These are phyloP conservation scores for Cephalopachus bancanus DNA, from an alignment of 2,797 vertebrate species.

Conservation along the genomic window DNA sequence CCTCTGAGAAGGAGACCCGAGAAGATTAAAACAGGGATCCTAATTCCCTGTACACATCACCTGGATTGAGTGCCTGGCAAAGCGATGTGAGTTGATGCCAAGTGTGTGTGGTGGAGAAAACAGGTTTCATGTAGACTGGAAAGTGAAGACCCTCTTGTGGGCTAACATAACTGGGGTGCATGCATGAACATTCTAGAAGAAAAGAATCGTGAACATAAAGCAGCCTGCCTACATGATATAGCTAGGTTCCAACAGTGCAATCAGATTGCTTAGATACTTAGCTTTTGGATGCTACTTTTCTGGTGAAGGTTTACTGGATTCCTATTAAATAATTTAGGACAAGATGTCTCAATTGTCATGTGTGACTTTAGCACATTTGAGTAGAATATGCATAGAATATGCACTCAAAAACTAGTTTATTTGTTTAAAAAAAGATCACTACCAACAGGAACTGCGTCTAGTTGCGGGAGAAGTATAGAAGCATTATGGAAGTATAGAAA, in stretches of 20 bases:
- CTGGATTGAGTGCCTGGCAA: neutral
- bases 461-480: no score
- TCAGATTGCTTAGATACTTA: constrained; percentile 24
- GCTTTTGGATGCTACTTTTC: neutral
- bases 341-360: constrained; percentile 1
- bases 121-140: neutral
- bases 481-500: no score
- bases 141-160: neutral
- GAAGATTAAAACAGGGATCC: neutral
- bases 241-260: constrained; percentile 1
- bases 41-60: neutral
- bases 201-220: constrained; percentile 8
- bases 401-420: constrained; percentile 17
- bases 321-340: constrained; percentile 5
- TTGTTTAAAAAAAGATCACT: neutral
- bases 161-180: neutral
- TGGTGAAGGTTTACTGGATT: constrained; percentile 31
- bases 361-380: neutral
- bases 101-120: neutral
- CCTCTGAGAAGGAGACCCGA: neutral
- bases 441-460: neutral
- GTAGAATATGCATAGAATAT: constrained; percentile 8
- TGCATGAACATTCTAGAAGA: neutral
- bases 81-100: neutral
- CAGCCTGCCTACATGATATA: neutral